Evolutionary conservation across 1,140 invertebrate species (phyloP).

Genomic region (Penaeus vannamei): DNA sequence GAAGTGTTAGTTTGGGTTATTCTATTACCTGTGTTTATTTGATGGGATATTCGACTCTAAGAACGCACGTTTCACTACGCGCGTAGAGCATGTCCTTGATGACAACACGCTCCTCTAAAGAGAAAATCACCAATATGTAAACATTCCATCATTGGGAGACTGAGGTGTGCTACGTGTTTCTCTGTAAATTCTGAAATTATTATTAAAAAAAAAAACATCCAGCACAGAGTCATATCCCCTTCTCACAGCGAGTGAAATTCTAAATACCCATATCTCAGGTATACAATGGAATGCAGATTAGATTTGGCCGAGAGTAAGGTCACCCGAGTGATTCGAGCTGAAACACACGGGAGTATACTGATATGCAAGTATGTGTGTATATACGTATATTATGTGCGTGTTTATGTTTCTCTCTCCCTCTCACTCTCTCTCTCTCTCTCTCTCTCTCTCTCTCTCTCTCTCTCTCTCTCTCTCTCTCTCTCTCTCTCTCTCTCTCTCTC

Average conservation of each 20-base stretch:
- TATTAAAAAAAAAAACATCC: too few relatives aligned
- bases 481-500: neutral
- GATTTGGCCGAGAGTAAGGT: slow-evolving; percentile 10
- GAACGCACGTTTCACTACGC: slow-evolving; percentile 63
- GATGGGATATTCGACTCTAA: slow-evolving; percentile 64
- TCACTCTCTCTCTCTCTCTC: slow-evolving; percentile 41
- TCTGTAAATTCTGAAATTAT: too few relatives aligned
- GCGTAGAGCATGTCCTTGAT: slow-evolving; percentile 61
- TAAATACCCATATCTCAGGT: slow-evolving; percentile 12
- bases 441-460: slow-evolving; percentile 46
- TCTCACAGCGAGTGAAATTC: too few relatives aligned
- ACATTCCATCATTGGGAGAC: too few relatives aligned
- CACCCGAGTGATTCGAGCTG: neutral
- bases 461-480: too few relatives aligned
- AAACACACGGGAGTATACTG: slow-evolving; percentile 6
- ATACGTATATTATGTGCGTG: neutral
- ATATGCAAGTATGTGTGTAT: neutral
- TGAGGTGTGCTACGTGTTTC: too few relatives aligned
- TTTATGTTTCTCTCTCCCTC: slow-evolving; percentile 2
- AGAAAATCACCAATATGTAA: too few relatives aligned
- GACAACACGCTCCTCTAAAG: neutral
- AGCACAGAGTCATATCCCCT: too few relatives aligned
- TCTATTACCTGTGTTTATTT: slow-evolving; percentile 53
- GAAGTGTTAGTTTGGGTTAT: slow-evolving; percentile 18
- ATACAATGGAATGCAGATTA: slow-evolving; percentile 50